phyloP scores from a whole-genome alignment of 2,888 invertebrate genomes.

The Ochropleura leucogaster region DNA sequence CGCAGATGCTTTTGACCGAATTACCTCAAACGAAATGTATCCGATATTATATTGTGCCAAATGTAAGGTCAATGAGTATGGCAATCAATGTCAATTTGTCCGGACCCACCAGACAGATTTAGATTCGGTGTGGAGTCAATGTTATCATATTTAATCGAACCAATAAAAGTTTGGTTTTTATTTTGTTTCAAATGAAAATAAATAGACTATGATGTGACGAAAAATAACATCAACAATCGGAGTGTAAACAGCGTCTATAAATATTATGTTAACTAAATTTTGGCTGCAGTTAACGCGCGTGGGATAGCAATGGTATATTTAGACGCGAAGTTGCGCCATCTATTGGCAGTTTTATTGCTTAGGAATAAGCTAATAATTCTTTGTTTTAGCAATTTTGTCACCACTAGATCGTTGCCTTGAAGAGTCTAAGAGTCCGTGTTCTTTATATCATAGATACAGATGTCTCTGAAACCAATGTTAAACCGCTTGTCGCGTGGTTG shows the following conservation, averaged over 20 bases:
- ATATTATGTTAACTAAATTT: slow-evolving; percentile 49
- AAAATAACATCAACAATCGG: slow-evolving; percentile 46
- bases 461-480: not conserved
- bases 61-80: slow-evolving; percentile 72
- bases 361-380: not conserved
- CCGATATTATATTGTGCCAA: slow-evolving; percentile 65
- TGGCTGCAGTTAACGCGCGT: slow-evolving; percentile 46
- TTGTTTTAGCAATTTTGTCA: not conserved
- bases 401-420: not conserved
- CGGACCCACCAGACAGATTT: slow-evolving; percentile 65
- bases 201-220: slow-evolving; percentile 9
- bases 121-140: slow-evolving; percentile 50
- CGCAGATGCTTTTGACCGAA: slow-evolving; percentile 42
- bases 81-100: slow-evolving; percentile 73
- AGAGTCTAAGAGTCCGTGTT: not conserved
- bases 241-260: slow-evolving; percentile 49
- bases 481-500: not conserved
- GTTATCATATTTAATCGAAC: slow-evolving; percentile 41
- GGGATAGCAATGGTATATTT: slow-evolving; percentile 47
- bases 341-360: slow-evolving; percentile 30
- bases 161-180: slow-evolving; percentile 29
- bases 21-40: slow-evolving; percentile 64
- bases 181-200: slow-evolving; percentile 11
- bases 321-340: slow-evolving; percentile 53
- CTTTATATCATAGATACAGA: not conserved